Evolutionary conservation across 1,140 invertebrate genomes (phyloP), one percentile per base, ranked within the genome.

Genomic region (Thalassaphorura encarpata): DNA sequence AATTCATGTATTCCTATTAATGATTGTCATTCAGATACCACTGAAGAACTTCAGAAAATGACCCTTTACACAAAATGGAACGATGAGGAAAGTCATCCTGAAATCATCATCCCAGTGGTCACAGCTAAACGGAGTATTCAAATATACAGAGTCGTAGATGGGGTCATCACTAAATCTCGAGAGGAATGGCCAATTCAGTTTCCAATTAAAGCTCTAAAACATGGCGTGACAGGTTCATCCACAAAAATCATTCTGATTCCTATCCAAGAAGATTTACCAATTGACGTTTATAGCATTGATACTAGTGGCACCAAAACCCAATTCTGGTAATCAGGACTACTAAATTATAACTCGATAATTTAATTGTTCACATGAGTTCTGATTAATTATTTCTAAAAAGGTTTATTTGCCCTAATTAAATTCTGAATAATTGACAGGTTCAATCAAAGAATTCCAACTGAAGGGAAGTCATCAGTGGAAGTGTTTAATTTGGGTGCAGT

Each of bases 201-300:
- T 23, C 15, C 40, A 15, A 43, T 63, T 3, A 59, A 63, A 50
- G 40, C 40, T 4, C 15, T 63, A 8, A 28, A 48, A n/a, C 8
- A 18, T 16, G 56, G 53, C 36, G 26, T n/a, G 3, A 47, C 40
- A 0, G 39, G 23, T 3, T 15, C 19, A 2, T 29, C 42, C 8
- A 43, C 23, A 3, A 53, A 52, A 53, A 19, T 59, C 13, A 21
- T 59, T 21, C n/a, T 63, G 15, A 29, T 54, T 4, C 61, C 61
- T 4, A 18, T 27, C 3, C 29, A 28, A 16, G 15, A 6, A 24
- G 18, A 52, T 3, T 2, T 5, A 28, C 36, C 48, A 6, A 23
- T 59, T n/a, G 29, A 36, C 18, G 46, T 59, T 31, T 54, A 59
- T 36, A 59, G 50, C 31, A 23, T 63, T 28, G 56, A 56, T n/a